Evolutionary conservation across 2,888 invertebrate species (phyloP), one percentile per base, ranked within the genome.

Genomic region (Sycophila texana): DNA sequence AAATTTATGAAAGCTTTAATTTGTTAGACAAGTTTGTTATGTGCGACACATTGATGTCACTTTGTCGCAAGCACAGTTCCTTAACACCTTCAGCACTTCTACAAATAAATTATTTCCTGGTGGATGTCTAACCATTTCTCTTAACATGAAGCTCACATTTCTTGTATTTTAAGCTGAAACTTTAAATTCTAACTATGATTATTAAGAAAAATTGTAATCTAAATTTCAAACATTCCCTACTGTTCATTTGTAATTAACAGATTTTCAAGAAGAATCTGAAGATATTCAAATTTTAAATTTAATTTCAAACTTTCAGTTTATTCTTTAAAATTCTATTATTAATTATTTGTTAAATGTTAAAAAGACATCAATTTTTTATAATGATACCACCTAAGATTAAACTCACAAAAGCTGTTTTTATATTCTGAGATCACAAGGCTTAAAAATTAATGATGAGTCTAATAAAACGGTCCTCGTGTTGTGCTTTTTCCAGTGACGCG

Each of bases 11-110:
- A 39, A 10, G 39, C 7, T 39, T 10, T 10, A 39, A 7, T 39
- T 39, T 10, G 7, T 10, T 10, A 39, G 7, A 39, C 39, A 10
- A 39, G 39, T 39, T 39, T 39, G 39, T 39, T 39, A 39, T 7
- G 39, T 66, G 47, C 20, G 67, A 49, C 65, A 72, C 18, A 67
- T 58, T 20, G 18, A 16, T 30, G 2, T 67, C 26, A 71, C 20
- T 72, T 87, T 87, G 88, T 88, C 82, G 84, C 88, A 88, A 88
- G 85, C 88, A 89, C 88, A 88, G 88, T 89, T 89, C 88, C n/a
- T 71, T 75, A 70, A 66, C 47, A 78, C 58, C 61, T 51, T 30
- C 60, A 70, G 63, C 68, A 77, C 72, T 61, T 39, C 2, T 71
- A 22, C 58, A 51, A 71, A 60, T 16, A 71, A 61, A 61, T 22